A percentile compares a stretch with the other conserved stretches of the same genome.
phyloP scores from a whole-genome alignment of 2,113 vertebrate genomes.

The Elaphurus davidianus region DNA sequence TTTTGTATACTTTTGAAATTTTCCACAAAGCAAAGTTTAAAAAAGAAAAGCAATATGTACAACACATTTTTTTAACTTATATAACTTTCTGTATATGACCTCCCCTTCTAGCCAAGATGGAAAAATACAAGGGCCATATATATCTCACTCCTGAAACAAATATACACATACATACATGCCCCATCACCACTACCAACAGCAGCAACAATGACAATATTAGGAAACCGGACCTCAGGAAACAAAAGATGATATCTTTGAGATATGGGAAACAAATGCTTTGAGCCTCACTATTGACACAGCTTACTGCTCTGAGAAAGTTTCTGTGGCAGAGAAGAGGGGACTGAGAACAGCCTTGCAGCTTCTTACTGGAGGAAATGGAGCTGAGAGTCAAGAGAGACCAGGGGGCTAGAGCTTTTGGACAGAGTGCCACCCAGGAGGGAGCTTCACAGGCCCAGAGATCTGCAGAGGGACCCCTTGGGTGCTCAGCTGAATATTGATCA shows the following conservation, averaged over 20 bases:
- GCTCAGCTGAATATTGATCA: not conserved
- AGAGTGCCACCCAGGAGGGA: not conserved
- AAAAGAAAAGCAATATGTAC: not conserved
- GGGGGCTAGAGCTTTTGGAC: not conserved
- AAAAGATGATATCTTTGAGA: not conserved
- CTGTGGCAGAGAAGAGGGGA: not conserved
- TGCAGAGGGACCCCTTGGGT: not conserved
- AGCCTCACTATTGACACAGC: not conserved
- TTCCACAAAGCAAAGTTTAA: not conserved
- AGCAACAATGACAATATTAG: not conserved
- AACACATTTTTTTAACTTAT: not conserved
- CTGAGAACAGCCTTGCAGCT: not conserved
- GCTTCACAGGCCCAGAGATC: not conserved
- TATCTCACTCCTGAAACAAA: not conserved
- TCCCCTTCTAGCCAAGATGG: not conserved
- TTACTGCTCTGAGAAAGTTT: not conserved
- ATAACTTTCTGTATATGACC: not conserved
- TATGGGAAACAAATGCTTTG: not conserved
- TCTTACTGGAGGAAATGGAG: not conserved
- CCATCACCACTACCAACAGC: not conserved
- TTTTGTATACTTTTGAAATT: not conserved
- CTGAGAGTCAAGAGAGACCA: not conserved
- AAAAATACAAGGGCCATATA: not conserved
- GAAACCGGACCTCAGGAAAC: not conserved
- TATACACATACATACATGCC: not conserved